Evolutionary conservation across 2,888 invertebrate genomes (phyloP).

Genomic region (Prionchulus punctatus): DNA sequence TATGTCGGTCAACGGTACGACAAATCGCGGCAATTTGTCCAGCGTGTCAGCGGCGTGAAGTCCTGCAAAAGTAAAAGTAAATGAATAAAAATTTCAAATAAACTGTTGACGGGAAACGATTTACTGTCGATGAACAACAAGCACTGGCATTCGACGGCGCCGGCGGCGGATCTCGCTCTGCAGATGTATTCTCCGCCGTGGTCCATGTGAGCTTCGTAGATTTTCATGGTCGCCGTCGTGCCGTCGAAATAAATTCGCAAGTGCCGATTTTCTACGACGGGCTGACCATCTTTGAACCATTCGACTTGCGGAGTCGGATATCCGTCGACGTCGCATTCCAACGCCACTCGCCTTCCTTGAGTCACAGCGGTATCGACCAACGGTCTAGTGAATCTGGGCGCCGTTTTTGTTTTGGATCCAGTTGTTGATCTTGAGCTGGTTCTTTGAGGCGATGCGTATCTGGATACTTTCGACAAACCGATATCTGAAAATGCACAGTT

Average conservation of each 20-base stretch:
- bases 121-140: constrained; percentile 29
- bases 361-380: constrained; percentile 23
- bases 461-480: too few relatives aligned
- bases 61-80: too few relatives aligned
- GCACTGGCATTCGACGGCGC: constrained; percentile 33
- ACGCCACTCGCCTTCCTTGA: constrained; percentile 14
- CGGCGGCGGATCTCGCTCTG: constrained; percentile 32
- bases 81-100: too few relatives aligned
- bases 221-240: constrained; percentile 25
- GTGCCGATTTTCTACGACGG: background rate
- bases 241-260: constrained; percentile 27
- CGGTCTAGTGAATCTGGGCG: constrained; percentile 22
- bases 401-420: background rate
- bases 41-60: too few relatives aligned
- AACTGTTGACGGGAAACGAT: too few relatives aligned
- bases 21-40: constrained; percentile 15
- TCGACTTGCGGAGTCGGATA: constrained; percentile 20
- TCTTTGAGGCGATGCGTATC: background rate
- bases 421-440: constrained; percentile 5
- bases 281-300: constrained; percentile 26
- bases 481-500: too few relatives aligned
- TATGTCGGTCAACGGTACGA: constrained; percentile 6
- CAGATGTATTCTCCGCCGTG: constrained; percentile 36
- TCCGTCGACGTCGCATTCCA: constrained; percentile 22
- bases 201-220: constrained; percentile 18